Percentiles rank a stretch among this genome's conserved stretches.
Conservation (phyloP, 2,113 vertebrate species). For the Chlamydotis undulata region DNA sequence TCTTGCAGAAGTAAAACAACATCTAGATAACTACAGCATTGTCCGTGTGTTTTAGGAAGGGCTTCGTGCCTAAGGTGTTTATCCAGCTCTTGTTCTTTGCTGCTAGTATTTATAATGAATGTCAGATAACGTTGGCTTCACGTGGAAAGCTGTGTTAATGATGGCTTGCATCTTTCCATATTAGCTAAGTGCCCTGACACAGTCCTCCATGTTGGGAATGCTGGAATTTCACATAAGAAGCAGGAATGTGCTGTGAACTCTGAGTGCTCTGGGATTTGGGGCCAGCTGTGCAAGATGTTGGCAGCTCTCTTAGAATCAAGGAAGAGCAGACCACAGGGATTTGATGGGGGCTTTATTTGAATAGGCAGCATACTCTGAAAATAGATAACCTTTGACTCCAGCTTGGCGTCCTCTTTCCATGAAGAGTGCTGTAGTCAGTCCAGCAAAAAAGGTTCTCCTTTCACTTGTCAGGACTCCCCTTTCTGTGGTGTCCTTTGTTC, state of each 20-base stretch:
- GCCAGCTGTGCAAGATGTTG: constrained; percentile 22
- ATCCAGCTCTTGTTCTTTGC: not conserved
- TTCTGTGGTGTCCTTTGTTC: not conserved
- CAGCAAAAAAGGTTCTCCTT: not conserved
- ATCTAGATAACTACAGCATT: not conserved
- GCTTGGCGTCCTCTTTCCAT: constrained; percentile 13
- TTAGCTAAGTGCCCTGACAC: not conserved
- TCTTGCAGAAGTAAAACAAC: not conserved
- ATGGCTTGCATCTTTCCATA: not conserved
- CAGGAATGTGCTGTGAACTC: constrained; percentile 14
- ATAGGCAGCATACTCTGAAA: not conserved
- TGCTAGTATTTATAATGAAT: not conserved
- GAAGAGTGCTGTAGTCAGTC: not conserved
- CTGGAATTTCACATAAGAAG: not conserved
- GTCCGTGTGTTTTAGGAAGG: not conserved
- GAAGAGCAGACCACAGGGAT: constrained; percentile 30
- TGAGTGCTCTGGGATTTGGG: not conserved
- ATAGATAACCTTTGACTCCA: constrained; percentile 62
- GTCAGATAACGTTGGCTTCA: not conserved
- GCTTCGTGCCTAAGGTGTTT: not conserved
- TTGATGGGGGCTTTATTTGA: not conserved
- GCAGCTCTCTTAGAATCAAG: constrained; percentile 12
- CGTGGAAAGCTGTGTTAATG: not conserved
- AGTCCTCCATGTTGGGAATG: not conserved
- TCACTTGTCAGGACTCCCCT: not conserved